Evolutionary conservation across 2,797 vertebrate species (phyloP), one percentile per base, ranked within the genome.

Genomic region (Holocentrus rufus): DNA sequence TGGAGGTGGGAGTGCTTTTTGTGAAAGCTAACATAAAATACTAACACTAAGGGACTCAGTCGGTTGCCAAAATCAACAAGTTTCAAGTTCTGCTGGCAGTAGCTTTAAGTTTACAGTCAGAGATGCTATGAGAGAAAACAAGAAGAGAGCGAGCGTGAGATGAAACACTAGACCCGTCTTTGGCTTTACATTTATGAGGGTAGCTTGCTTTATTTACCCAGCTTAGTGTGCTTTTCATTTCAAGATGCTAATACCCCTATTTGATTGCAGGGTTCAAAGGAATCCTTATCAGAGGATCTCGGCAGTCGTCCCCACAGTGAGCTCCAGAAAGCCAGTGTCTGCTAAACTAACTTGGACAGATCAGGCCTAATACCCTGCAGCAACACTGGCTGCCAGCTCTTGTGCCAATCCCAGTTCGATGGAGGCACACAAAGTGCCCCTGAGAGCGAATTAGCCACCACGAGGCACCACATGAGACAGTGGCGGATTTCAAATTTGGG

Each of bases 251-350:
- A 62, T 23, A 31, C 8, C 58, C 15, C 5, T 23, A 10, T 86
- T 84, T 79, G 72, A 82, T 64, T 75, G n/a, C 65, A 53, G 23
- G 65, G 77, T 77, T 84, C 65, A 79, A 49, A 87, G 70, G 63
- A 70, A 25, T 71, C 65, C 15, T 61, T 56, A 47, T 64, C 53
- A 69, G 42, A 47, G 42, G 53, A 71, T 42, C 25, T 53, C 25
- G 11, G 39, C 46, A 42, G 20, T 50, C 23, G 62, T 74, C 46
- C 23, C 42, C 46, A 15, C 68, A 72, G 53, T 77, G 55, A 23
- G 57, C 52, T 69, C 5, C 61, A 71, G 73, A 59, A 74, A 82
- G 39, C 60, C 39, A 36, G 61, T 17, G 50, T 47, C 66, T 56
- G 36, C 61, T 72, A 55, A 79, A 80, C 76, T 76, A 61, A 47